Percentiles rank a stretch among this genome's conserved stretches.
Evolutionary conservation across 2,113 vertebrate genomes (phyloP).

Genomic region (Arenaria interpres): DNA sequence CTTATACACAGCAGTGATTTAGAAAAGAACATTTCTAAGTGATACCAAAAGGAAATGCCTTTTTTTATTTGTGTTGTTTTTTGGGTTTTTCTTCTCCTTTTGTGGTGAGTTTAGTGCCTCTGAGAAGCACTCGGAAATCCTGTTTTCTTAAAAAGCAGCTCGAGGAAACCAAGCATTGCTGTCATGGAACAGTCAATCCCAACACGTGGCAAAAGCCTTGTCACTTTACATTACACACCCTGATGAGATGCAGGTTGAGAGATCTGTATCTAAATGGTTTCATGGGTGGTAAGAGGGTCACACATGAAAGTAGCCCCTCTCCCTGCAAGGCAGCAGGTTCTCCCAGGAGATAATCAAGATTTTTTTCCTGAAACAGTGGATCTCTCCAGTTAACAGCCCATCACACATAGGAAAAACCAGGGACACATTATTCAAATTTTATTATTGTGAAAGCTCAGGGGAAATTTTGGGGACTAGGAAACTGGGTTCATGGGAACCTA

Average conservation of each 20-base stretch:
- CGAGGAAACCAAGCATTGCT: background rate
- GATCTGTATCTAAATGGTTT: conserved; percentile 26
- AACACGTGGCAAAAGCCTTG: background rate
- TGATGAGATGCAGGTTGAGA: background rate
- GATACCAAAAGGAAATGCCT: background rate
- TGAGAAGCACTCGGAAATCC: background rate
- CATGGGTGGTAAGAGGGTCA: background rate
- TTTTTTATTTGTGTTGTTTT: background rate
- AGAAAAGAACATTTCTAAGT: background rate
- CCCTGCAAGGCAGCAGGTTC: background rate
- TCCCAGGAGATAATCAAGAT: conserved; percentile 16
- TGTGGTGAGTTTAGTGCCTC: background rate
- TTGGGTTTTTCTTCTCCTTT: background rate
- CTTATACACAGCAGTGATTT: background rate
- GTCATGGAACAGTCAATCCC: background rate
- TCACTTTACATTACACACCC: conserved; percentile 7
- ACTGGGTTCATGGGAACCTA: background rate
- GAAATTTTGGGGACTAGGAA: background rate
- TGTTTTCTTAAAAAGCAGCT: background rate
- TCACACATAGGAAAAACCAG: background rate
- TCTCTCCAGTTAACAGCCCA: background rate
- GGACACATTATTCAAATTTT: background rate
- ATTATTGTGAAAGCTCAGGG: background rate
- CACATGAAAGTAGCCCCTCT: background rate
- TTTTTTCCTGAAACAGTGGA: conserved; percentile 1